Base-by-base conservation (phyloP, 2,113 vertebrate species). In the Nibea coibor region DNA sequence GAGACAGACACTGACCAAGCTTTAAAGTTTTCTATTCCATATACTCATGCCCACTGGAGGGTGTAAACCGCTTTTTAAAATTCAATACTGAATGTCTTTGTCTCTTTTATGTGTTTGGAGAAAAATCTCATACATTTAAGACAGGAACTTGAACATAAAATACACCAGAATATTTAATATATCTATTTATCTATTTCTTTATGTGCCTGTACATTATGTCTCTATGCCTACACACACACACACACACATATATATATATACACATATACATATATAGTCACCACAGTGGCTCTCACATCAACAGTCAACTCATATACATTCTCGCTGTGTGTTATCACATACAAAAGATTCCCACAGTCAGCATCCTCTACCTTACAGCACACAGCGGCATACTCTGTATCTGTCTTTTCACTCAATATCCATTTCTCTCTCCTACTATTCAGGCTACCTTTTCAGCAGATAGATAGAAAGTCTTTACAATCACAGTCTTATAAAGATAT, bases 321-420 rank as follows among this genome's bases (percentile, higher is more conserved):
- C 54, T 81, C 4, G 2, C 54, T 20, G n/a, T 67, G 57, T 63
- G 61, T 78, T 83, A 76, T 76, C 58, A 0, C 66, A 78, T 28
- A 92, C 78, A 90, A 89, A 88, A 83, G 57, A 91, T 78, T 84
- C 43, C 26, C 56, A 81, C 65, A 70, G 82, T 90, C 88, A 90
- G 80, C 86, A 81, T 87, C 72, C 9, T 17, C 63, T 43, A 72
- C 77, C 68, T 81, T 65, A 67, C 74, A 82, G 58, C 22, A 11
- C 67, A 85, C 75, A 83, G 78, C 80, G 78, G 72, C 67, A 80
- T 66, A 53, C 68, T 82, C 74, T 43, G 11, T 85, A 70, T 87
- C 64, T 64, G 39, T 78, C 61, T 68, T 67, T 73, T 83, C 77
- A 58, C 72, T 88, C 82, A 66, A 35, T 76, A 85, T 87, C 68